phyloP scores from a whole-genome alignment of 2,888 invertebrate species.

The Nephrotoma flavescens region DNA sequence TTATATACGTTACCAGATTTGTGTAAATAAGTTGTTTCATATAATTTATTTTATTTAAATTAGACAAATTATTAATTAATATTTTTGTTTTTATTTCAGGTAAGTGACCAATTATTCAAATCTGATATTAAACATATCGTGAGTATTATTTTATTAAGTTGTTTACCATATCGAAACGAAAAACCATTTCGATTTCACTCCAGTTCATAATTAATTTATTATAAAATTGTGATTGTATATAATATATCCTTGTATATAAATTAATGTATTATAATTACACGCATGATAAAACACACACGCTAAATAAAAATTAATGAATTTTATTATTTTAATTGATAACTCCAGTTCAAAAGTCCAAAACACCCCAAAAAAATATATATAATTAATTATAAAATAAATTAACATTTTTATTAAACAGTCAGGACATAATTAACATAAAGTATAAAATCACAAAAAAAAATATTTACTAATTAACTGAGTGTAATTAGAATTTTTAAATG shows the following conservation, averaged over 20 bases:
- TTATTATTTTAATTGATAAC: not conserved
- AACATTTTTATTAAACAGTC: not conserved
- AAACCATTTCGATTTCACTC: not conserved
- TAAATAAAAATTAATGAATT: not conserved
- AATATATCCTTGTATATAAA: not conserved
- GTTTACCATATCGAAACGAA: not conserved
- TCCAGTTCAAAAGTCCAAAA: not conserved
- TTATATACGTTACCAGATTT: no score
- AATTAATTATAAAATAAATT: not conserved
- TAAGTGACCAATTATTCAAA: not conserved
- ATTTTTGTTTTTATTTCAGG: not conserved
- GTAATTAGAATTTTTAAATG: not conserved
- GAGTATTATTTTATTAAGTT: not conserved
- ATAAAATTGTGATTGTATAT: not conserved
- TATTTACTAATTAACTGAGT: not conserved
- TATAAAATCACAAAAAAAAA: not conserved
- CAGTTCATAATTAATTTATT: not conserved
- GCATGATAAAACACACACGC: not conserved
- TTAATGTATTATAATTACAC: not conserved
- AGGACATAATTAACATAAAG: not conserved
- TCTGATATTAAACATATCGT: not conserved
- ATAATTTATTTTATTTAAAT: not conserved
- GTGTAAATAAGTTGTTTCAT: no score
- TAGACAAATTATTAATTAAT: not conserved
- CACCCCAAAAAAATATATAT: not conserved